Evolutionary conservation across 2,113 vertebrate genomes (phyloP), one percentile per base, ranked within the genome.

Genomic region (Melospiza georgiana): DNA sequence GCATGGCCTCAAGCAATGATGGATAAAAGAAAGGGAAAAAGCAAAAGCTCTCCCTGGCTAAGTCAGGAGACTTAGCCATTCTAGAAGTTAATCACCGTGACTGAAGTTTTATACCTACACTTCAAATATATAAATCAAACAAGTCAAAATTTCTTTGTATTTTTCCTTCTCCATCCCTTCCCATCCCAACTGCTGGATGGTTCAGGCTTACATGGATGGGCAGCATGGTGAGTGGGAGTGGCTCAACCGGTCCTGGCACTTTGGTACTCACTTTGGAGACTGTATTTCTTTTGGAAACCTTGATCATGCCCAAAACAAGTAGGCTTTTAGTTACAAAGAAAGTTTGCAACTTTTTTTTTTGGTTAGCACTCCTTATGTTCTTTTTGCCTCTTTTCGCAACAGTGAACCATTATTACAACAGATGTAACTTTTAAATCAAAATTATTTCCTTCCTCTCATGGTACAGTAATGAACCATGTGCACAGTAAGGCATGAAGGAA

Each of bases 61-160:
- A 75, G 57, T 62, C 82, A 61, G 49, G 27, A 73, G 83, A 77
- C n/a, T 93, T 61, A 84, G 78, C 51, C 63, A 86, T 92, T 43
- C 88, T n/a, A 86, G 84, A 81, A 93, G 81, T 94, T 96, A 94
- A 97, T 85, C 78, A 89, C 74, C 2, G 0, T 89, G 96, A 94
- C 75, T 86, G 75, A 88, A 84, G 89, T 68, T 92, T 95, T 75
- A 90, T 85, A 90, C 6, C 27, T 55, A 24, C 48, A 55, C 39
- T 92, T 69, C n/a, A 66, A 76, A 93, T 31, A 86, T 0, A 94
- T 76, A 94, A 95, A 95, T 93, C 72, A 89, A 90, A 41, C 0
- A 2, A 79, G 55, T 39, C 68, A 94, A 77, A 15, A 20, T 74
- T 91, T 80, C 35, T 58, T 65, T 0, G 0, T 54, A 63, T 65